Base-by-base conservation (phyloP, 2,888 invertebrate species). In the Cosmopolites sordidus region DNA sequence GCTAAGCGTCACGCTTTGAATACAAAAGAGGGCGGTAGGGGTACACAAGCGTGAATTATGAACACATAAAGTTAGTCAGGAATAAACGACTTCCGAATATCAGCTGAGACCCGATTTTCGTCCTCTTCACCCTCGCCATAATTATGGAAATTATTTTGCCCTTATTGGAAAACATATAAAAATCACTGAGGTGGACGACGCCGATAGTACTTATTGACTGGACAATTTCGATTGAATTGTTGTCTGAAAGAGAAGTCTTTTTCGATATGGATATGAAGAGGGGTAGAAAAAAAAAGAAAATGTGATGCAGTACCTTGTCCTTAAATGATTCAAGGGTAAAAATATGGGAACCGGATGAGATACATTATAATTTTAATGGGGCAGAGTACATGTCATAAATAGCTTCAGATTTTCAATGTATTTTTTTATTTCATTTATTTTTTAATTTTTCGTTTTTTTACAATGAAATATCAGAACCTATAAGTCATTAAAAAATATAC, bases 41-140 rank as follows among this genome's bases (percentile, higher is more conserved):
- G 62, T 58, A 62, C 63, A 63, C 63, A 60, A 61, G 62, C 63
- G 63, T 63, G 55, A 62, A 63, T 63, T 63, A 63, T 62, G 60
- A 59, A 59, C 63, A 58, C 58, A 58, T 59, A 59, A 58, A 58
- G 59, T 51, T 50, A 47, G 51, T 48, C 53, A 53, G 56, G 61
- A 60, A 56, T 50, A 54, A 55, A 49, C 54, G 59, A 61, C 58
- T 60, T 56, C 54, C 54, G 45, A 54, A 59, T 54, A 58, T 57
- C 57, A 57, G 57, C 51, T 56, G 57, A 57, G 58, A 27, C 56
- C 56, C 22, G 22, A 22, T 22, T 22, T 22, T 22, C 22, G 22
- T 5, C 22, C 4, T 22, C 22, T 8, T 22, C 22, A 5, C 22
- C 46, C 48, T 49, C 49, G 56, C 58, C 56, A 56, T 62, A 60